Evolutionary conservation across 2,888 invertebrate genomes (phyloP).

Genomic region (Zaprionus obscuricornis): DNA sequence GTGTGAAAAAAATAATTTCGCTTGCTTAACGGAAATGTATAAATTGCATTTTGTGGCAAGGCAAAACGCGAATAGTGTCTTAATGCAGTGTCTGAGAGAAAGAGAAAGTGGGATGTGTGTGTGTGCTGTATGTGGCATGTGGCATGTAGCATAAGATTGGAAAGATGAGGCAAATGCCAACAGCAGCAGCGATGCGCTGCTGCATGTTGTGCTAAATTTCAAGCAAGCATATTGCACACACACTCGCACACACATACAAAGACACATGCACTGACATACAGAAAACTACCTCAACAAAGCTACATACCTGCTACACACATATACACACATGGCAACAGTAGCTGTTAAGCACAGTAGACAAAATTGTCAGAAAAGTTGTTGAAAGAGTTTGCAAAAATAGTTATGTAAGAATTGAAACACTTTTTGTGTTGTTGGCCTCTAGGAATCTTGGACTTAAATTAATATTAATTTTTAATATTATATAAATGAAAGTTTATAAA

Average conservation of each 20-base stretch:
- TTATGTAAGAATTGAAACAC: not conserved
- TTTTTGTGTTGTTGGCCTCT: no score
- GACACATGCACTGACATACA: constrained; percentile 8
- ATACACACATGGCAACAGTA: constrained; percentile 4
- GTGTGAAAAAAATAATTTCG: constrained; percentile 51
- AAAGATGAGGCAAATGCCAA: constrained; percentile 33
- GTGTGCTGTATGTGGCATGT: not conserved
- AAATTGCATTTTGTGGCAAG: constrained; percentile 70
- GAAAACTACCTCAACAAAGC: constrained; percentile 23
- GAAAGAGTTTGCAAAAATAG: not conserved
- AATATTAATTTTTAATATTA: no score
- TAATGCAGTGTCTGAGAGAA: constrained; percentile 44
- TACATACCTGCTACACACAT: constrained; percentile 18
- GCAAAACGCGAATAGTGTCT: constrained; percentile 22
- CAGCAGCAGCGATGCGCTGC: constrained; percentile 46
- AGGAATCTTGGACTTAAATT: no score
- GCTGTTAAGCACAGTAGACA: constrained; percentile 51
- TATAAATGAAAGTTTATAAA: no score
- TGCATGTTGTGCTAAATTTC: constrained; percentile 70
- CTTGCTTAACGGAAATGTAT: constrained; percentile 78
- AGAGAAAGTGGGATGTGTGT: not conserved
- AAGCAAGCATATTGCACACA: constrained; percentile 22
- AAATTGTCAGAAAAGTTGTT: constrained; percentile 39
- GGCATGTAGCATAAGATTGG: constrained; percentile 7
- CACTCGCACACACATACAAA: constrained; percentile 28